Evolutionary conservation across 1,140 invertebrate genomes (phyloP).

Genomic region (Sinella curviseta): DNA sequence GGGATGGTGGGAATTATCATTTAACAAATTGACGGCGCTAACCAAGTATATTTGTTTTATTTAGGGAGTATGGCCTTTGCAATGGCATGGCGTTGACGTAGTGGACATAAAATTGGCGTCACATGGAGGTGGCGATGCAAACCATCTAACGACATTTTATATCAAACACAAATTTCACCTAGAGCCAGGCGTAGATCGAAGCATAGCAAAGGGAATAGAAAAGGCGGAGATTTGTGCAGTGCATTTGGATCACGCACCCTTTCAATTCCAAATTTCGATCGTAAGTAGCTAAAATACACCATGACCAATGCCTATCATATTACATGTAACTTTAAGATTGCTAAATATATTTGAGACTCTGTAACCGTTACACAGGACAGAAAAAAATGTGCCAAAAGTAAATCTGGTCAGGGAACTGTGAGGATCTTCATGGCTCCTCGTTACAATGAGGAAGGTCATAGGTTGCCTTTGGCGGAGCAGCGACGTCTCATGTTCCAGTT

Average conservation of each 20-base stretch:
- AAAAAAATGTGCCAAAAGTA: constrained; percentile 13
- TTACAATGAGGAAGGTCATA: constrained; percentile 66
- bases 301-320: too few species aligned
- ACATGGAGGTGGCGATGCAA: background rate
- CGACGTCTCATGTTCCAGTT: constrained; percentile 72
- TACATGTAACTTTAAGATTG: background rate
- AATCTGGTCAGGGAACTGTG: constrained; percentile 61
- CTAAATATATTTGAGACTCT: background rate
- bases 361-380: too few species aligned
- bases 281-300: background rate
- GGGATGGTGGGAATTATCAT: background rate
- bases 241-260: constrained; percentile 15
- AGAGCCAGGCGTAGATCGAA: background rate
- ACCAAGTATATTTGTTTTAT: constrained; percentile 15
- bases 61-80: constrained; percentile 1
- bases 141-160: constrained; percentile 11
- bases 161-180: constrained; percentile 6
- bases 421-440: constrained; percentile 74
- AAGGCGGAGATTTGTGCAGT: background rate
- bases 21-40: too few species aligned
- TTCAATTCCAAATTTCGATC: background rate
- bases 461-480: constrained; percentile 66
- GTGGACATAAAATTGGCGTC: background rate
- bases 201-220: background rate
- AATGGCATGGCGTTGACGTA: constrained; percentile 18